Evolutionary conservation across 2,888 invertebrate species (phyloP), one percentile per base, ranked within the genome.

Genomic region (Neoscelio sp.): DNA sequence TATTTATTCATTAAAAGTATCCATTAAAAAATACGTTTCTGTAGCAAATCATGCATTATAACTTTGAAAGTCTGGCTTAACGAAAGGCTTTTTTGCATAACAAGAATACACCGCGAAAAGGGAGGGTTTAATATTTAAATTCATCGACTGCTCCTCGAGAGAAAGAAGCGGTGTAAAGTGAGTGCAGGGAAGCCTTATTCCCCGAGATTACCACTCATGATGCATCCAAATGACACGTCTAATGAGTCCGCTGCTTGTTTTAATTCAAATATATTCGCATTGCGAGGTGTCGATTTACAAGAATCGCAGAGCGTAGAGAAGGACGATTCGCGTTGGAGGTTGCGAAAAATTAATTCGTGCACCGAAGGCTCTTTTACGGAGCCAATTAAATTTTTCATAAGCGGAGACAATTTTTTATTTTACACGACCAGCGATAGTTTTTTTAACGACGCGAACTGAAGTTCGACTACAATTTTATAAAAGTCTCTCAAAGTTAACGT

Each of bases 201-300:
- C 26, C 46, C 15, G 30, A 23, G 20, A 56, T 60, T 48, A 35
- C 35, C 44, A 40, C 60, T 68, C 62, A 54, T 75, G 67, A 75
- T 75, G 54, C 52, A 38, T 18, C 54, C 23, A 75, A 67, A 75
- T 62, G 54, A 68, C 67, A 52, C 46, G 23, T 54, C 38, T 62
- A 75, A 75, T 75, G 60, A 75, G 46, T 35, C 28, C 48, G 10
- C 28, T 28, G 52, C 15, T 54, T 52, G 62, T 58, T 75, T 46
- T 10, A 23, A 75, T 67, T 67, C 62, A 58, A 74, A 67, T 67
- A 6, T 42, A 74, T 56, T 65, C 56, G 20, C 48, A 40, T 48
- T 28, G 50, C 52, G 30, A 40, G 28, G 33, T 48, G 56, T 28
- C 56, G 38, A 68, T 70, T 70, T 50, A 48, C 17, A 35, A 58